Evolutionary conservation across 2,797 vertebrate genomes (phyloP).

Genomic region (Cyprinodon diabolis): DNA sequence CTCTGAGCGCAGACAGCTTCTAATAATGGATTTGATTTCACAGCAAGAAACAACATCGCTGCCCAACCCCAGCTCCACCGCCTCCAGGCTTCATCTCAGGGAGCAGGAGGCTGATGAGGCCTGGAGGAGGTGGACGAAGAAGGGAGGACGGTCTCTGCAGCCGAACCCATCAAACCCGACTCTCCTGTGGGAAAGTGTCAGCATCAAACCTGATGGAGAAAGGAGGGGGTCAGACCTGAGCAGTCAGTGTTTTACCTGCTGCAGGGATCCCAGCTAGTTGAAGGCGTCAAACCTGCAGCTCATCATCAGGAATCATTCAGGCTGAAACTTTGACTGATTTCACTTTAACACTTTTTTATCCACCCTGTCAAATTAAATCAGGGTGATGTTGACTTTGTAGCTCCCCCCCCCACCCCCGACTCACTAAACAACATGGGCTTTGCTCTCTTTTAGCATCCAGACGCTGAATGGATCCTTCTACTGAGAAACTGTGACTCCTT

Average conservation of each 20-base stretch:
- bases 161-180: not conserved
- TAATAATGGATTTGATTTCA: conserved; percentile 72
- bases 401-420: not conserved
- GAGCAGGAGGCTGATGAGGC: not conserved
- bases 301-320: no score
- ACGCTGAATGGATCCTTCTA: conserved; percentile 1
- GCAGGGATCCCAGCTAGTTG: not conserved
- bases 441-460: not conserved
- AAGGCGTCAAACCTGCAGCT: not conserved
- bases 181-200: not conserved
- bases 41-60: conserved; percentile 51
- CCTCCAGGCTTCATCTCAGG: conserved; percentile 26
- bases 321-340: no score
- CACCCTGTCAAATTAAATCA: no score
- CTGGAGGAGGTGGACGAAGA: not conserved
- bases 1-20: conserved; percentile 46
- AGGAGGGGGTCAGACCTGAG: not conserved
- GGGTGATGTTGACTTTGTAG: not conserved
- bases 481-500: not conserved
- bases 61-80: conserved; percentile 5
- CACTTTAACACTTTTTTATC: no score
- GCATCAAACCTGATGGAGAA: no score
- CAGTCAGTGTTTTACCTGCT: not conserved
- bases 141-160: no score
- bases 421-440: not conserved